phyloP scores from a whole-genome alignment of 1,140 invertebrate genomes.

The Cydia amplana region DNA sequence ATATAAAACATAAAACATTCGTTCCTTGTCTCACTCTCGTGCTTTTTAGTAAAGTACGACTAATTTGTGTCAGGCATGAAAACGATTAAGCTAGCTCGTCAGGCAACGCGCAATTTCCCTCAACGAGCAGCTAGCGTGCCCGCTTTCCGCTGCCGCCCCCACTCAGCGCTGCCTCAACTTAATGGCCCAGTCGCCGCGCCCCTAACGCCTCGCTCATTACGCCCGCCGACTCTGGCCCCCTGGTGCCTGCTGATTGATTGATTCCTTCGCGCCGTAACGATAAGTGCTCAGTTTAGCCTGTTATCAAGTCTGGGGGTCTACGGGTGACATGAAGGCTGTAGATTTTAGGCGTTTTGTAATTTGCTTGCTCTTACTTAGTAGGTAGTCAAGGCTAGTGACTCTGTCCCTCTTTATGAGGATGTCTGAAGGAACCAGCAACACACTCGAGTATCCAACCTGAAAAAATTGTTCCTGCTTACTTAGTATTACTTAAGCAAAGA shows the following conservation, averaged over 20 bases:
- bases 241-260: constrained; percentile 55
- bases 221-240: constrained; percentile 36
- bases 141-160: constrained; percentile 15
- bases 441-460: too few relatives aligned
- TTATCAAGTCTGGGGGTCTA: constrained; percentile 51
- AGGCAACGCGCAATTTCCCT: neutral
- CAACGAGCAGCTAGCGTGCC: neutral
- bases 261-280: constrained; percentile 59
- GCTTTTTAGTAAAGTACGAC: too few relatives aligned
- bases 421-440: too few relatives aligned
- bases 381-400: too few relatives aligned
- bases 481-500: too few relatives aligned
- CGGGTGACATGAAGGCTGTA: constrained; percentile 31
- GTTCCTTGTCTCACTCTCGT: too few relatives aligned
- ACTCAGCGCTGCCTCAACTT: constrained; percentile 11
- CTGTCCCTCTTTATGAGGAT: too few relatives aligned
- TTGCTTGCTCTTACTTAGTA: neutral
- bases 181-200: constrained; percentile 37
- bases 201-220: constrained; percentile 48
- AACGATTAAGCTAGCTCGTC: too few relatives aligned
- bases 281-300: constrained; percentile 61
- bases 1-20: too few relatives aligned
- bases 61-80: too few relatives aligned
- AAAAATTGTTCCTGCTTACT: too few relatives aligned
- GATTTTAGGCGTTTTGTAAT: neutral